These are phyloP conservation scores for Lypha dubia DNA, from an alignment of 2,888 invertebrate species.

Conservation along the genomic window DNA sequence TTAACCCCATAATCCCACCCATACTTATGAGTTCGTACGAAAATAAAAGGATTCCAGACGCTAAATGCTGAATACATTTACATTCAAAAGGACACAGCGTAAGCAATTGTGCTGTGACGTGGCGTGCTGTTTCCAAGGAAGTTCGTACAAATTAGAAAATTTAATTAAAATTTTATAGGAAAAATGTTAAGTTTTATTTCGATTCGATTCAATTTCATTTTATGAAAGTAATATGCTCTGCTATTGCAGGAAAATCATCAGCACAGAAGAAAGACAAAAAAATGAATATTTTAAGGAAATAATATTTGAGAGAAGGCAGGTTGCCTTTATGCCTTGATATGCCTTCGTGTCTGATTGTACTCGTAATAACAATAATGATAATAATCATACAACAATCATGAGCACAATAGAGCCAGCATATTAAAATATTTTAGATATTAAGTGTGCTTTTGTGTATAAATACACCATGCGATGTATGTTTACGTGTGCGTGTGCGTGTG, in stretches of 20 bases:
- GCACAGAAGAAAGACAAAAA: conserved; percentile 6
- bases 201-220: conserved; percentile 47
- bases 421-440: conserved; percentile 56
- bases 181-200: conserved; percentile 44
- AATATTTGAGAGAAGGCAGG: conserved; percentile 3
- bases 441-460: conserved; percentile 48
- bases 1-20: conserved; percentile 44
- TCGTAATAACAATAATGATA: conserved; percentile 70
- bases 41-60: background rate
- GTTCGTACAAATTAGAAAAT: conserved; percentile 68
- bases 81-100: conserved; percentile 24
- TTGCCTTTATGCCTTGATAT: background rate
- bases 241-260: conserved; percentile 27
- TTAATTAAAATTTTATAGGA: conserved; percentile 71
- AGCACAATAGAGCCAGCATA: conserved; percentile 67
- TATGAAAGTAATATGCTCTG: conserved; percentile 31
- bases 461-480: conserved; percentile 2
- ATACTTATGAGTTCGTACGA: conserved; percentile 9
- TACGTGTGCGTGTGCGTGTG: background rate
- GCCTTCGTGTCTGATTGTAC: conserved; percentile 33
- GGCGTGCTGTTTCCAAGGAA: conserved; percentile 20
- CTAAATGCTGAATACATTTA: background rate
- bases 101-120: too few relatives aligned
- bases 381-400: conserved; percentile 70
- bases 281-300: conserved; percentile 21